Conservation (phyloP, 2,797 vertebrate species). For the Gallinago nigripennis region DNA sequence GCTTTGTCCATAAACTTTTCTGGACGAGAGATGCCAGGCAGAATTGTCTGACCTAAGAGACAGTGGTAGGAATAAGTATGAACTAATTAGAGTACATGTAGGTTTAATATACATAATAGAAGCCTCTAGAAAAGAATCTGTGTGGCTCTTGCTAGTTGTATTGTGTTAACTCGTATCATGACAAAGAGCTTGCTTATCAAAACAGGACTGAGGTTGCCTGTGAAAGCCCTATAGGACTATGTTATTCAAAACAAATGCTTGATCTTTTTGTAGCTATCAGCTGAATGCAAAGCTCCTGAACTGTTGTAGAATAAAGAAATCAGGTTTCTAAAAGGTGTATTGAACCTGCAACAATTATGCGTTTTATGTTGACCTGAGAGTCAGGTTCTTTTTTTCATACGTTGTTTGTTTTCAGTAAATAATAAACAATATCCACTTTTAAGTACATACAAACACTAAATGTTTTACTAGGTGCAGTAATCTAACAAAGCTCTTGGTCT, state of each 20-base stretch:
- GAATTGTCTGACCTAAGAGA: background rate
- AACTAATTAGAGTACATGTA: background rate
- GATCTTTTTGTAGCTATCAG: background rate
- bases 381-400: background rate
- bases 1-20: background rate
- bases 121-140: background rate
- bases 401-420: background rate
- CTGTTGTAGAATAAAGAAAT: background rate
- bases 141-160: background rate
- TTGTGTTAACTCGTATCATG: background rate
- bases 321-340: background rate
- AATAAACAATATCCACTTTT: background rate
- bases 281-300: background rate
- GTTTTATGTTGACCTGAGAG: background rate
- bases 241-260: background rate
- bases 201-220: background rate
- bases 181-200: background rate
- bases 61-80: background rate
- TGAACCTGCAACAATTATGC: background rate
- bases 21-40: background rate
- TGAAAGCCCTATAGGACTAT: background rate
- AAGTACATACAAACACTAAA: background rate
- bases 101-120: background rate
- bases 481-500: background rate
- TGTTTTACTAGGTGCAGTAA: background rate